Percentiles rank a stretch among this genome's conserved stretches.
Evolutionary conservation across 92 coral and sea anemone species (phyloP).

Genomic region (Virgularia gustaviana): DNA sequence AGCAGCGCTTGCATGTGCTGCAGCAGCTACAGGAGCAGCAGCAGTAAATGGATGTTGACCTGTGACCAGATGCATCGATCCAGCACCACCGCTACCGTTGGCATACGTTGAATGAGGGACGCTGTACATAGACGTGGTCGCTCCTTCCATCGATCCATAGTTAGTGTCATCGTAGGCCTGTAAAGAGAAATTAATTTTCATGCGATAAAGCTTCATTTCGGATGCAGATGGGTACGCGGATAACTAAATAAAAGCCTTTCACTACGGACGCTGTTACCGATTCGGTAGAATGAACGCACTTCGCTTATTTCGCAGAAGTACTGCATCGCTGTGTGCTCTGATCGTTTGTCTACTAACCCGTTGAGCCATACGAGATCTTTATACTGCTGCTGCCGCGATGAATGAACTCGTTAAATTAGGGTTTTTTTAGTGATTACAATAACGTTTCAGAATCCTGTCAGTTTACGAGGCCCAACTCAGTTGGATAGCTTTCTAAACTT

Average conservation of each 20-base stretch:
- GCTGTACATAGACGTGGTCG: slow-evolving; percentile 80
- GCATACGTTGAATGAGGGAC: slow-evolving; percentile 52
- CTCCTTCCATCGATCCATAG: slow-evolving; percentile 91
- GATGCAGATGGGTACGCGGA: slow-evolving; percentile 32
- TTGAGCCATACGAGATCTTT: slow-evolving; percentile 84
- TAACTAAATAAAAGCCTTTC: slow-evolving; percentile 19
- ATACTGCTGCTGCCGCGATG: slow-evolving; percentile 58
- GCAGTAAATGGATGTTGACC: slow-evolving; percentile 27
- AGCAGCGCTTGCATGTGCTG: slow-evolving; percentile 86
- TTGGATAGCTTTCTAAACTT: slow-evolving; percentile 99
- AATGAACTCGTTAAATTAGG: slow-evolving; percentile 66
- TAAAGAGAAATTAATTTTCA: slow-evolving; percentile 40
- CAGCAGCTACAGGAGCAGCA: slow-evolving; percentile 60
- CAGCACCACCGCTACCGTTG: slow-evolving; percentile 47
- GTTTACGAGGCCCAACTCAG: slow-evolving; percentile 97
- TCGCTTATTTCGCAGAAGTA: slow-evolving; percentile 45
- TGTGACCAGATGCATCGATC: slow-evolving; percentile 39
- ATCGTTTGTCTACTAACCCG: slow-evolving; percentile 87
- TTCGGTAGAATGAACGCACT: slow-evolving; percentile 37
- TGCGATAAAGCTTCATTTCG: slow-evolving; percentile 33
- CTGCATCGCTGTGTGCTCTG: too few species aligned
- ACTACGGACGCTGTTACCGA: slow-evolving; percentile 11
- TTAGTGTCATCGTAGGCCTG: slow-evolving; percentile 32
- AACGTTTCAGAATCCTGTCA: slow-evolving; percentile 95
- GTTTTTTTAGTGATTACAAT: slow-evolving; percentile 95